Evolutionary conservation across 2,888 invertebrate species (phyloP).

Genomic region (Steinernema hermaphroditum): DNA sequence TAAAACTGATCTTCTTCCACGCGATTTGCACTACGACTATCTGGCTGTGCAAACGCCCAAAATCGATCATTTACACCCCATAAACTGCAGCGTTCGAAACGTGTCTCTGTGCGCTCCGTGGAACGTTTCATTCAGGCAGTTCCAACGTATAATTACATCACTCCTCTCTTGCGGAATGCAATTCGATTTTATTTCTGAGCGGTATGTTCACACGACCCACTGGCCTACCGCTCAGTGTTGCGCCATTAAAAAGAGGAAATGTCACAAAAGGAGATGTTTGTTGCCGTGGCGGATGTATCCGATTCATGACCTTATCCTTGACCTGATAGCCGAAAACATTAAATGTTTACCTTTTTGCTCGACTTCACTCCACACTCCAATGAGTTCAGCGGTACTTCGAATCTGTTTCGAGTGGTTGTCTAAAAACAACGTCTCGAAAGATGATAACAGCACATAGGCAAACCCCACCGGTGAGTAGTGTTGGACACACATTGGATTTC

Average conservation of each 20-base stretch:
- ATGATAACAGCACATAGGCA: neutral
- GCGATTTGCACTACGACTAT: too few relatives aligned
- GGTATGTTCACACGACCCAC: neutral
- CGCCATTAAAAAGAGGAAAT: too few relatives aligned
- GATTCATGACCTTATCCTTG: too few relatives aligned
- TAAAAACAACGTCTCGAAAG: conserved; percentile 5
- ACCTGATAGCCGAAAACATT: neutral
- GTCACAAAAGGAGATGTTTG: too few relatives aligned
- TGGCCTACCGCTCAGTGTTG: too few relatives aligned
- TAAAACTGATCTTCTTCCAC: too few relatives aligned
- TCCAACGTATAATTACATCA: conserved; percentile 3
- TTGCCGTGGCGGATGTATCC: too few relatives aligned
- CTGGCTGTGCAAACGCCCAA: too few relatives aligned
- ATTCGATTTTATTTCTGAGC: neutral
- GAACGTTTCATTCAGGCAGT: neutral
- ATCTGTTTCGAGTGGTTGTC: conserved; percentile 33
- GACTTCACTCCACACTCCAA: conserved; percentile 43
- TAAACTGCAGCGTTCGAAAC: too few relatives aligned
- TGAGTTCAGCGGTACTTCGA: conserved; percentile 44
- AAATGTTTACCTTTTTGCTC: conserved; percentile 38
- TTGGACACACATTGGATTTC: conserved; percentile 17
- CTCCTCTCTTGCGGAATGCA: conserved; percentile 4
- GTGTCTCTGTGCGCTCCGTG: neutral
- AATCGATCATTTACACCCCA: too few relatives aligned
- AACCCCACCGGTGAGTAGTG: conserved; percentile 14